A percentile compares a stretch with the other conserved stretches of the same genome.
phyloP scores from a whole-genome alignment of 2,113 vertebrate species.

The Apteryx owenii region DNA sequence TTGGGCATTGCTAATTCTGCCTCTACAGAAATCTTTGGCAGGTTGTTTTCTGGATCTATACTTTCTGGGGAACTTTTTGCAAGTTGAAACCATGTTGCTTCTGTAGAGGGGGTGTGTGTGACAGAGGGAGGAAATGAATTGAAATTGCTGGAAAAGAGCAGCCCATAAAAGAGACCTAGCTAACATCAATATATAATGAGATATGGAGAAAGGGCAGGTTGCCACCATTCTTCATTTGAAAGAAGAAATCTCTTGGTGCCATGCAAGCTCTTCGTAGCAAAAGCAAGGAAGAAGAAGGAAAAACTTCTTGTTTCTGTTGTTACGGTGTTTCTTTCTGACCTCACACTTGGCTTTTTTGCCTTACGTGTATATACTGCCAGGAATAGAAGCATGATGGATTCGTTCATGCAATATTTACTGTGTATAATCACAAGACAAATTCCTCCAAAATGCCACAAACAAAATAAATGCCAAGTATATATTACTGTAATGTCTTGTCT shows the following conservation, averaged over 20 bases:
- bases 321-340: not conserved
- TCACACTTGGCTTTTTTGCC: rapidly evolving
- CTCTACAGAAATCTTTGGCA: not conserved
- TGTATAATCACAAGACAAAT: not conserved
- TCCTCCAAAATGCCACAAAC: not conserved
- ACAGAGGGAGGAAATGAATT: not conserved
- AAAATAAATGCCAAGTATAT: not conserved
- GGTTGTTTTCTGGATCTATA: not conserved
- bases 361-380: rapidly evolving
- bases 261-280: not conserved
- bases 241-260: not conserved
- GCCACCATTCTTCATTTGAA: not conserved
- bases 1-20: not conserved
- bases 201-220: not conserved
- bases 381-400: not conserved
- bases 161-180: not conserved
- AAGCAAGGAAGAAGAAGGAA: not conserved
- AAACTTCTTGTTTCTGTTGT: not conserved
- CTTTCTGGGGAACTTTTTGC: not conserved
- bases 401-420: not conserved
- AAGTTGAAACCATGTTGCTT: not conserved
- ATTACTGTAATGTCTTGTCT: not conserved
- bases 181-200: not conserved
- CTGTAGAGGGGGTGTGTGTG: not conserved
- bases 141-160: not conserved